These are phyloP conservation scores for Peromyscus maniculatus DNA, from an alignment of 2,113 vertebrate genomes.

Conservation along the genomic window DNA sequence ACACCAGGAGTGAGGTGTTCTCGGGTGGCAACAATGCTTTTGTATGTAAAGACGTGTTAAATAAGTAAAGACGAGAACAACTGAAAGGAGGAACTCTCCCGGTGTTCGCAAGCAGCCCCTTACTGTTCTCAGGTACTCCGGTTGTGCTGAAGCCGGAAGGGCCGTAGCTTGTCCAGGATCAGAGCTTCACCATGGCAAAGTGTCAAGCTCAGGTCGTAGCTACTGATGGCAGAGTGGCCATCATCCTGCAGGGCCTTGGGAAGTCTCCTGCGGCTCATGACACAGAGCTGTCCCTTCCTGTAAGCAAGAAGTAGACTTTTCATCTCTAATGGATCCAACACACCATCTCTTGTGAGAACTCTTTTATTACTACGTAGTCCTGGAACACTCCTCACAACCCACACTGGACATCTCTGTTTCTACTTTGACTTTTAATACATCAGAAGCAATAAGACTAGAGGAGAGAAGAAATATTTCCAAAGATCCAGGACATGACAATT, in stretches of 20 bases:
- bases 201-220: neutral
- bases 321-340: neutral
- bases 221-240: neutral
- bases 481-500: neutral
- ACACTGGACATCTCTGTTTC: neutral
- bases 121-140: neutral
- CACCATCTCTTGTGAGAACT: neutral
- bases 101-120: neutral
- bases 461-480: neutral
- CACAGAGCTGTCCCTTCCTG: neutral
- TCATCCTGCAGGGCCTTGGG: neutral
- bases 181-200: neutral
- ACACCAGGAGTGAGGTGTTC: rapidly evolving
- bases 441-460: neutral
- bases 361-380: rapidly evolving
- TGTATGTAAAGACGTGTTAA: neutral
- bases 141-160: neutral
- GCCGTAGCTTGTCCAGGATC: neutral
- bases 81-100: neutral
- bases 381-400: neutral
- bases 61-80: neutral
- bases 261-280: neutral
- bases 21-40: neutral
- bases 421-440: neutral
- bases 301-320: neutral